Evolutionary conservation across 1,140 invertebrate species (phyloP).

Genomic region (Elymnias hypermnestra): DNA sequence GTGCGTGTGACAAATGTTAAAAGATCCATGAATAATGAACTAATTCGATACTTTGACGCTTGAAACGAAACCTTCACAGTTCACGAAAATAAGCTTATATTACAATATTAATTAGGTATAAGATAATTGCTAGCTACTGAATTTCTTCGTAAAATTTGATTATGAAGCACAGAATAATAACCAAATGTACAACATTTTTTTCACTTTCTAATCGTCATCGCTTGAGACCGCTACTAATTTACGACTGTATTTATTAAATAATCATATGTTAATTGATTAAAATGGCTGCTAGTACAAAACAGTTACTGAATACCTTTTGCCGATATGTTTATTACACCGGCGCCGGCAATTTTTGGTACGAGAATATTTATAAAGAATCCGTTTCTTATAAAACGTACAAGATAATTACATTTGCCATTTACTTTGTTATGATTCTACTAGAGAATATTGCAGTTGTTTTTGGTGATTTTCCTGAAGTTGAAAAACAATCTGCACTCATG

Average conservation of each 20-base stretch:
- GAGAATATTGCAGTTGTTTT: constrained; percentile 59
- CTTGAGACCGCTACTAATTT: too few relatives aligned
- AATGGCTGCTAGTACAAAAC: constrained; percentile 43
- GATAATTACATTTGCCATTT: constrained; percentile 42
- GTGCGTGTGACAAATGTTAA: not conserved
- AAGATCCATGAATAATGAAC: constrained; percentile 12
- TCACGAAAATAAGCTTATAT: constrained; percentile 3
- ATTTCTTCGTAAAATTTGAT: not conserved
- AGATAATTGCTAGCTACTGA: constrained; percentile 5
- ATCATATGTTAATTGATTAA: too few relatives aligned
- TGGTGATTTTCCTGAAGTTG: constrained; percentile 56
- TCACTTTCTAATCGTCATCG: too few relatives aligned
- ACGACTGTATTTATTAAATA: too few relatives aligned
- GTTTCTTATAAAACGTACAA: constrained; percentile 42
- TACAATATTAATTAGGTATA: constrained; percentile 10
- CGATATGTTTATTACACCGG: constrained; percentile 53
- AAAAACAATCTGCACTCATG: constrained; percentile 62
- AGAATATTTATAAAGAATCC: constrained; percentile 41
- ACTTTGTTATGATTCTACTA: constrained; percentile 54
- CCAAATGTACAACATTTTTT: too few relatives aligned
- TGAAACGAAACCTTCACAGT: constrained; percentile 12
- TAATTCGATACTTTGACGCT: constrained; percentile 7
- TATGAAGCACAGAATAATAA: too few relatives aligned
- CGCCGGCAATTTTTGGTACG: constrained; percentile 52
- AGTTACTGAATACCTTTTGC: constrained; percentile 40